phyloP scores from a whole-genome alignment of 2,797 vertebrate genomes.

The Dermochelys coriacea region DNA sequence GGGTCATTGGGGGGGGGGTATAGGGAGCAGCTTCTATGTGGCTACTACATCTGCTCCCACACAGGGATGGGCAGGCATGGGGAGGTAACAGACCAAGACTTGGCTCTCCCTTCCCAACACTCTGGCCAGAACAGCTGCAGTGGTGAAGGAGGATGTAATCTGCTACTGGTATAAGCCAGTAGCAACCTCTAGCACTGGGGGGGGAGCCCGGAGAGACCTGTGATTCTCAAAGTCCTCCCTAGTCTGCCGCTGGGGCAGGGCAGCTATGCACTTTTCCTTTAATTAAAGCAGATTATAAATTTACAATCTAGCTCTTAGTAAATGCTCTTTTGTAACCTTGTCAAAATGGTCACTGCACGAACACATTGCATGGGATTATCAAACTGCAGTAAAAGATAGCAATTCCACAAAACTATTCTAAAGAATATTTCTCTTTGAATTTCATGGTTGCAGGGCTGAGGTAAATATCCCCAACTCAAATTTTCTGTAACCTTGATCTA shows the following conservation, averaged over 20 bases:
- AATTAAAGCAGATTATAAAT: background rate
- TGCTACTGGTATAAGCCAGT: background rate
- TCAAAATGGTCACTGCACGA: rapidly evolving
- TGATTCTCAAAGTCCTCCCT: background rate
- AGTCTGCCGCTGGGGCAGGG: no score
- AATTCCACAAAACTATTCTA: rapidly evolving
- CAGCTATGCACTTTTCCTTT: background rate
- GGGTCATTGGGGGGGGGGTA: background rate
- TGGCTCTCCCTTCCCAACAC: background rate
- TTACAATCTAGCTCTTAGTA: rapidly evolving
- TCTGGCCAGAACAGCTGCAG: background rate
- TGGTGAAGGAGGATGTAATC: background rate
- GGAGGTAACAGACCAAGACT: background rate
- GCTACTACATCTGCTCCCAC: background rate
- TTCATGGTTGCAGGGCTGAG: rapidly evolving
- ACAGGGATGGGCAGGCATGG: background rate
- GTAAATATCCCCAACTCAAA: background rate
- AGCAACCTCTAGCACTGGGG: background rate
- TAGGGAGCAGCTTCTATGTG: background rate
- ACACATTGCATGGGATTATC: rapidly evolving
- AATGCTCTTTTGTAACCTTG: rapidly evolving
- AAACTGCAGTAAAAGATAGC: background rate
- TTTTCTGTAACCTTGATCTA: rapidly evolving
- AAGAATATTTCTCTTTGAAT: rapidly evolving
- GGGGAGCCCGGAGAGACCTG: background rate